Evolutionary conservation across 2,113 vertebrate species (phyloP).

Genomic region (Axis porcinus): DNA sequence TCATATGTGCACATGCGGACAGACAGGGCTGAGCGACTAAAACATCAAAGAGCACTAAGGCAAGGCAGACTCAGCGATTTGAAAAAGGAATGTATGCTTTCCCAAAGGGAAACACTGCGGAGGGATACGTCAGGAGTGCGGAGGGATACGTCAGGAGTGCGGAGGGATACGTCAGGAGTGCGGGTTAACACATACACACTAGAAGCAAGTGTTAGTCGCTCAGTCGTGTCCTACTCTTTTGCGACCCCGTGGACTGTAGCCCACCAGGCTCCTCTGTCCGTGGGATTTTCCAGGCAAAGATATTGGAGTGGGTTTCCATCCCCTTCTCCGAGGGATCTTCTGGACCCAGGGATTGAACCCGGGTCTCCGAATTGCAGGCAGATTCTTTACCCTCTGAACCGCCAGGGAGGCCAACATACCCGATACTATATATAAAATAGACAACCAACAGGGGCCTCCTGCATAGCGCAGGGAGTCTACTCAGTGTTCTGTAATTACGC

Average conservation of each 20-base stretch:
- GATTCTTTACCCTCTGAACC: not conserved
- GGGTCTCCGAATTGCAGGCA: not conserved
- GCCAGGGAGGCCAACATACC: not conserved
- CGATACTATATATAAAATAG: not conserved
- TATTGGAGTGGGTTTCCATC: not conserved
- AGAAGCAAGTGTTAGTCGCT: not conserved
- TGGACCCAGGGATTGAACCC: not conserved
- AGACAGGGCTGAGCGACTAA: not conserved
- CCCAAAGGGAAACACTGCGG: not conserved
- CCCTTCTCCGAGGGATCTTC: not conserved
- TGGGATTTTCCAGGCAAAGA: not conserved
- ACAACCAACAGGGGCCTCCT: not conserved
- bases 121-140: not conserved
- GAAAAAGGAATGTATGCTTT: not conserved
- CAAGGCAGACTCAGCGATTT: not conserved
- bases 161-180: not conserved
- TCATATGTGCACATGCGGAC: rapidly evolving
- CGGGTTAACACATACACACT: not conserved
- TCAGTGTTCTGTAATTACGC: not conserved
- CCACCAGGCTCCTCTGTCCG: not conserved
- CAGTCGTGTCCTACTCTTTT: not conserved
- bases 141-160: not conserved
- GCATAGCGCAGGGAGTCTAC: not conserved
- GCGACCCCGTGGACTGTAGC: not conserved
- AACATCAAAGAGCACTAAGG: not conserved